phyloP scores from a whole-genome alignment of 2,113 vertebrate species.

The Typhlomys cinereus region DNA sequence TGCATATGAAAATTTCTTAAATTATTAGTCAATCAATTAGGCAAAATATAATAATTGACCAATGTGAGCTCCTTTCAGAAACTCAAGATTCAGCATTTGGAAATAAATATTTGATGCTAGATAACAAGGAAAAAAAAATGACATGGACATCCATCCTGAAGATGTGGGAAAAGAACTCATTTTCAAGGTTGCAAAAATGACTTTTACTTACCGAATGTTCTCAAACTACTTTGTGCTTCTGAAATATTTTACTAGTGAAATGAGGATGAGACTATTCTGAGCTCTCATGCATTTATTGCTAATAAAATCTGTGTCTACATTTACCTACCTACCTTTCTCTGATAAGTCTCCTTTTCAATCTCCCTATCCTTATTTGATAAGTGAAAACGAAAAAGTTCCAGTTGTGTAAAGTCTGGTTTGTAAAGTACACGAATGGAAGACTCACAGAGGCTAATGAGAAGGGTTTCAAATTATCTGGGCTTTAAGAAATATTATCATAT shows the following conservation, averaged over 20 bases:
- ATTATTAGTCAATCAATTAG: neutral
- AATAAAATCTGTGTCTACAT: neutral
- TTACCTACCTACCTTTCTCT: neutral
- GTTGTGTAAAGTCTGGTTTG: conserved; percentile 6
- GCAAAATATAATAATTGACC: neutral
- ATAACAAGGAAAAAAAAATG: neutral
- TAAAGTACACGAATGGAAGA: conserved; percentile 43
- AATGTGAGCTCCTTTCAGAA: neutral
- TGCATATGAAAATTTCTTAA: neutral
- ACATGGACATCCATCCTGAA: neutral
- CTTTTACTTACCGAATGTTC: neutral
- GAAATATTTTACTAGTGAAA: conserved; percentile 46
- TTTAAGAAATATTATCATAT: neutral
- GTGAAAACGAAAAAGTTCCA: conserved; percentile 27
- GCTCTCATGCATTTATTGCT: conserved; percentile 7
- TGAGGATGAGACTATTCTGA: neutral
- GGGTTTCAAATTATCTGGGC: conserved; percentile 24
- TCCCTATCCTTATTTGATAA: conserved; percentile 7
- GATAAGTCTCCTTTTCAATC: neutral
- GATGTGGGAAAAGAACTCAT: neutral
- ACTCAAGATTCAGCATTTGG: neutral
- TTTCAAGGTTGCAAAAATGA: conserved; percentile 35
- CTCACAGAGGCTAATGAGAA: conserved; percentile 31
- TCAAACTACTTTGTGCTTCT: neutral
- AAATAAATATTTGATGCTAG: neutral